A percentile compares a stretch with the other conserved stretches of the same genome.
Evolutionary conservation across 2,113 vertebrate genomes (phyloP).

Genomic region (Oncorhynchus gorbuscha): DNA sequence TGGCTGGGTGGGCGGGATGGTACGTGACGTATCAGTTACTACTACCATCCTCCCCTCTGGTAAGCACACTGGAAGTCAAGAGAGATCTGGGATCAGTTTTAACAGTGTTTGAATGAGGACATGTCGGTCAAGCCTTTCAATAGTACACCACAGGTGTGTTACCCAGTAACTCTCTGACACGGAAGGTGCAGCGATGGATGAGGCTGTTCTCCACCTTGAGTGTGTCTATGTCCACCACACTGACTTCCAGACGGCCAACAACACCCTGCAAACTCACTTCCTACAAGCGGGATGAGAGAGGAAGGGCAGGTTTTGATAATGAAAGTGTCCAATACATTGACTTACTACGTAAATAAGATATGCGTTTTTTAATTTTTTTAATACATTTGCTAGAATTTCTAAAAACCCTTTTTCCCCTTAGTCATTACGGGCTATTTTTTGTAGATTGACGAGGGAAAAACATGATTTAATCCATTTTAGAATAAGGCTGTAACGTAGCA

Average conservation of each 20-base stretch:
- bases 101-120: too few relatives aligned
- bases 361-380: too few relatives aligned
- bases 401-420: too few relatives aligned
- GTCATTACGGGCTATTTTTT: too few relatives aligned
- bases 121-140: too few relatives aligned
- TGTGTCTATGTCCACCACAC: slow-evolving; percentile 43
- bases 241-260: slow-evolving; percentile 30
- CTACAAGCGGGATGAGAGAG: slow-evolving; percentile 16
- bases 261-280: slow-evolving; percentile 44
- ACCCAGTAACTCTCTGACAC: slow-evolving; percentile 53
- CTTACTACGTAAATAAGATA: too few relatives aligned
- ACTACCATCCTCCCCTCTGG: slow-evolving; percentile 65
- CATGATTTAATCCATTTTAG: too few relatives aligned
- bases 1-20: slow-evolving; percentile 51
- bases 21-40: slow-evolving; percentile 54
- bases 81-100: neutral
- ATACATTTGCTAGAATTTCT: too few relatives aligned
- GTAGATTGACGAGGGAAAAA: too few relatives aligned
- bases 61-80: slow-evolving; percentile 52
- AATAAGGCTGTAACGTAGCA: too few relatives aligned
- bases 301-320: neutral
- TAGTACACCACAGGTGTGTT: neutral
- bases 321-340: too few relatives aligned
- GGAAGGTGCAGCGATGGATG: slow-evolving; percentile 46
- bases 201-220: slow-evolving; percentile 25